Base-by-base conservation (phyloP, 2,113 vertebrate genomes). In the Tylochromis polylepis region DNA sequence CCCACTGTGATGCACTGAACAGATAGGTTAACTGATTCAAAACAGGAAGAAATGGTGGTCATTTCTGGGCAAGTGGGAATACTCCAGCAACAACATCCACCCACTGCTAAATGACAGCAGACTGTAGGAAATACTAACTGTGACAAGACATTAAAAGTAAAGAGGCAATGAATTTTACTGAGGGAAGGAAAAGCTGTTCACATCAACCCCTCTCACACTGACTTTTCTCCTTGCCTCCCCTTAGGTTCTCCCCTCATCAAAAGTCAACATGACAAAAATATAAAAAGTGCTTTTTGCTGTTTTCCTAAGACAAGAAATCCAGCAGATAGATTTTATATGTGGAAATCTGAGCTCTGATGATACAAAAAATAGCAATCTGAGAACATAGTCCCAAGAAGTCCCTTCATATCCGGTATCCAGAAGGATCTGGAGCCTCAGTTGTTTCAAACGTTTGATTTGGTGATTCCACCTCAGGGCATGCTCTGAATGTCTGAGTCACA, bases 1-100 rank as follows among this genome's bases (percentile, higher is more conserved):
- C 89, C 88, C 51, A n/a, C 89, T 77, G 85, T 51, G 80, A 56
- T 38, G 34, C 86, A 31, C 75, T 6, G 31, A 88, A 89, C 85
- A 92, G 85, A 86, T 91, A 91, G 91, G 93, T 94, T 92, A 94
- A 90, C 90, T 10, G 78, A 89, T 91, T 92, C 91, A 83, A 89
- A 90, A 84, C 88, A 91, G 62, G 84, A 78, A 89, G 59, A 60
- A 81, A 85, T 79, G 83, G 87, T 36, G 82, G 77, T 75, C 67
- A 77, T 91, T 80, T 87, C 59, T 78, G 41, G 67, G 16, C 27
- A 77, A 51, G 70, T 88, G 57, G 85, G 56, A 59, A 77, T 72
- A 78, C 85, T 82, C 59, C 27, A 81, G 78, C 70, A 86, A 60
- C 86, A 82, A 91, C 88, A 87, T 85, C 89, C 85, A 82, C 83